Evolutionary conservation across 2,797 vertebrate species (phyloP), one percentile per base, ranked within the genome.

Genomic region (Fundulus diaphanus): DNA sequence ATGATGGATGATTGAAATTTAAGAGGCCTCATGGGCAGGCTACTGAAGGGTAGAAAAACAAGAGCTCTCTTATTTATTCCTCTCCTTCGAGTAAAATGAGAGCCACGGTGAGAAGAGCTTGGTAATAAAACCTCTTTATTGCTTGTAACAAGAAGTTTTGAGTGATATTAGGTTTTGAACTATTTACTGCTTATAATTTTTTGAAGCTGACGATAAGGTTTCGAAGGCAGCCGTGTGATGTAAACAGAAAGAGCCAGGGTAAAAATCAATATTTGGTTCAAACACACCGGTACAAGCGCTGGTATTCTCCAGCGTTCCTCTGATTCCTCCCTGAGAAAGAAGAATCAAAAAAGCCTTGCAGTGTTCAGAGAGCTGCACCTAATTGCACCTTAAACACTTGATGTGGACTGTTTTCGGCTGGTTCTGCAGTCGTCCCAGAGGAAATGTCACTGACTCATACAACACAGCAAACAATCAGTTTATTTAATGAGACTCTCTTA

Each of bases 1-100:
- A 35, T 81, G 76, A 84, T 73, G 73, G 40, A 73, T 86, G 70
- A 77, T 70, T 35, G 48, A 79, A 76, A 77, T 78, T 65, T 67
- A 67, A 73, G 72, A 65, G 66, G 69, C 63, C 66, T 82, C 37
- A 7, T 77, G 68, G 80, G 74, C 3, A 61, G 73, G 24, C 1
- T 40, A 40, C 46, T 68, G n/a, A 65, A 77, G 42, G 37, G 48
- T 5, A 78, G 35, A 72, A 81, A 76, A 78, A 82, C 16, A 83
- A 7, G 22, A 72, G 51, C 44, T 73, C 8, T 70, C 40, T 71
- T 46, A 51, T 69, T 70, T 78, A 68, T 75, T 73, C 20, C 33
- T 2, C 2, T 56, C 44, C 70, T 37, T 76, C 20, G 16, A 8
- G 59, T 52, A n/a, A 68, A 75, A 63, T 66, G 76, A 35, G 54